A percentile compares a stretch with the other conserved stretches of the same genome.
Conservation (phyloP, 1,140 invertebrate genomes). For the Pantala flavescens region DNA sequence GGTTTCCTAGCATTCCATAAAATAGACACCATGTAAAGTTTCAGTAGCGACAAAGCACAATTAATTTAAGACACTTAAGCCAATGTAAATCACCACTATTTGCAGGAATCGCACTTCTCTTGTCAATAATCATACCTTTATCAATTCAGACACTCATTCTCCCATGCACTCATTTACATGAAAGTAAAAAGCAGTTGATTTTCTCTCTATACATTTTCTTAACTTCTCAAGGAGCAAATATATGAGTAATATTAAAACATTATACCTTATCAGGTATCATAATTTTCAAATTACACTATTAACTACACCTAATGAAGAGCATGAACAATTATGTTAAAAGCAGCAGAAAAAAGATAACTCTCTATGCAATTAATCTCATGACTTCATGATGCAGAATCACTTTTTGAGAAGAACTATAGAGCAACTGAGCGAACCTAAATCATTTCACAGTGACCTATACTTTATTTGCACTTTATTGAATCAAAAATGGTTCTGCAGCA, state of each 20-base stretch:
- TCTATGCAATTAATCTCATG: background rate
- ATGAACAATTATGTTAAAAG: slow-evolving; percentile 5
- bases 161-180: background rate
- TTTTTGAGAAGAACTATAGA: background rate
- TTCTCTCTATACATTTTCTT: background rate
- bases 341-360: background rate
- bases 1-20: slow-evolving; percentile 6
- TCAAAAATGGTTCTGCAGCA: slow-evolving; percentile 5
- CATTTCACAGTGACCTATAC: background rate
- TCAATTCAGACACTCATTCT: background rate
- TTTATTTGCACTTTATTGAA: slow-evolving; percentile 8
- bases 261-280: background rate
- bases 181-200: background rate
- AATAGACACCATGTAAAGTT: slow-evolving; percentile 7
- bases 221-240: slow-evolving; percentile 9
- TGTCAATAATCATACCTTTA: background rate
- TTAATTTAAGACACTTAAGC: slow-evolving; percentile 10
- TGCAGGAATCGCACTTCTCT: background rate
- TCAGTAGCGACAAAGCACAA: slow-evolving; percentile 8
- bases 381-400: slow-evolving; percentile 6
- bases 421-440: background rate
- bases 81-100: slow-evolving; percentile 10
- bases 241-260: background rate
- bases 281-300: slow-evolving; percentile 7
- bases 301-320: slow-evolving; percentile 5